A percentile compares a stretch with the other conserved stretches of the same genome.
Evolutionary conservation across 2,888 invertebrate species (phyloP).

Genomic region (Lasioglossum figueresi): DNA sequence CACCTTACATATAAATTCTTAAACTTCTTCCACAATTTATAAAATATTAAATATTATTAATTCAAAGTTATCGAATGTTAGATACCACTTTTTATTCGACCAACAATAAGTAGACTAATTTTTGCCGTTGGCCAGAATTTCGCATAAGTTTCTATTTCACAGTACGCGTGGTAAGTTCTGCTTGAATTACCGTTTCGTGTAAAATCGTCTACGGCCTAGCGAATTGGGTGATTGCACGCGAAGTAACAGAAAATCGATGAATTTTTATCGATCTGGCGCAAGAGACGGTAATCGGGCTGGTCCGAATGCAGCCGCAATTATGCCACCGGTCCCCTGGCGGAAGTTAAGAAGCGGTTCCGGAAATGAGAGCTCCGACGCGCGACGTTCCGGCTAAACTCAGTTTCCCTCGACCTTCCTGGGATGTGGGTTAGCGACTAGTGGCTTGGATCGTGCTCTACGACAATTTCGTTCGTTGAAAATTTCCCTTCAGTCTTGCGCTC

Average conservation of each 20-base stretch:
- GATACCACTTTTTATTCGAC: neutral
- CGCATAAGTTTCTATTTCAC: too few species aligned
- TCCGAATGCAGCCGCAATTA: slow-evolving; percentile 56
- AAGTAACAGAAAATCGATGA: slow-evolving; percentile 23
- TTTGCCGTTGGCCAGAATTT: neutral
- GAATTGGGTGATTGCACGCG: neutral
- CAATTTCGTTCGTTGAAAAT: slow-evolving; percentile 5
- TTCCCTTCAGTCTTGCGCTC: neutral
- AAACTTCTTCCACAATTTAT: too few species aligned
- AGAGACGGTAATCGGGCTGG: slow-evolving; percentile 52
- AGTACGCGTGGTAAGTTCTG: neutral
- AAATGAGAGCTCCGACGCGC: slow-evolving; percentile 80
- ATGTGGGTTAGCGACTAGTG: slow-evolving; percentile 69
- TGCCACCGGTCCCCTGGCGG: slow-evolving; percentile 53
- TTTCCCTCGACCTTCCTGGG: slow-evolving; percentile 65
- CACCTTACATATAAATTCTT: too few species aligned
- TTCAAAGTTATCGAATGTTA: too few species aligned
- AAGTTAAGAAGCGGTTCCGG: slow-evolving; percentile 76
- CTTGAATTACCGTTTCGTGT: neutral
- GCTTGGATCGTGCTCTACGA: neutral
- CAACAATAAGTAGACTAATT: neutral
- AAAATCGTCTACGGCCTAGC: neutral
- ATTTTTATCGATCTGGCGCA: slow-evolving; percentile 18
- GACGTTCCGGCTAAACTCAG: slow-evolving; percentile 67
- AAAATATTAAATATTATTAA: too few species aligned